Evolutionary conservation across 2,888 invertebrate genomes (phyloP).

Genomic region (Colostygia pectinataria): DNA sequence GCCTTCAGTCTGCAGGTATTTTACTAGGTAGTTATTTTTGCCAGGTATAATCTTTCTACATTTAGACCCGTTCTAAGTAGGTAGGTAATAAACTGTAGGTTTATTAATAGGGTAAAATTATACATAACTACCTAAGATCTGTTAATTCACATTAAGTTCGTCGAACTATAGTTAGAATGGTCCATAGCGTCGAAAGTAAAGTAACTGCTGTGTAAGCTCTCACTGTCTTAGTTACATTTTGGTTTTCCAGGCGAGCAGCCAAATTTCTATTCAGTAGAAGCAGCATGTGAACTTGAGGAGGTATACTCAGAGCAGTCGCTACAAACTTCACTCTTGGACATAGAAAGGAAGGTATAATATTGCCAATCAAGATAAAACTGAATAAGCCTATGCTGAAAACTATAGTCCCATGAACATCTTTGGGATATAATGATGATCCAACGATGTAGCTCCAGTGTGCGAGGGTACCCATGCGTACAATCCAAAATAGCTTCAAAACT

Average conservation of each 20-base stretch:
- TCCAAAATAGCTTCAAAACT: slow-evolving; percentile 46
- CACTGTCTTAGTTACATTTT: slow-evolving; percentile 44
- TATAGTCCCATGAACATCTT: slow-evolving; percentile 37
- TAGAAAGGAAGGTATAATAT: slow-evolving; percentile 47
- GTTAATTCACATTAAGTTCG: slow-evolving; percentile 8
- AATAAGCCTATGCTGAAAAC: slow-evolving; percentile 46
- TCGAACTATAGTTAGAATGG: slow-evolving; percentile 40
- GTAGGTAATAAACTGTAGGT: too few species aligned
- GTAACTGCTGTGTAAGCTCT: slow-evolving; percentile 47
- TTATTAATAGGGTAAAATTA: too few species aligned
- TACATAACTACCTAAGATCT: too few species aligned
- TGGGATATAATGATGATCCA: slow-evolving; percentile 48
- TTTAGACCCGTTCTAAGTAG: too few species aligned
- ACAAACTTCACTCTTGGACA: slow-evolving; percentile 49
- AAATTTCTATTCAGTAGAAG: slow-evolving; percentile 48
- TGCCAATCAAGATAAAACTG: slow-evolving; percentile 44
- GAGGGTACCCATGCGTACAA: slow-evolving; percentile 49
- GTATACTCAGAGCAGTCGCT: slow-evolving; percentile 52
- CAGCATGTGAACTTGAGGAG: slow-evolving; percentile 61
- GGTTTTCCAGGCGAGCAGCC: slow-evolving; percentile 39
- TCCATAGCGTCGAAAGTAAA: slow-evolving; percentile 53
- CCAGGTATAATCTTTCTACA: too few species aligned
- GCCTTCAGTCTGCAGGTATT: too few species aligned
- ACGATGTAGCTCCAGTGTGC: slow-evolving; percentile 63
- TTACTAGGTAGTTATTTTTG: too few species aligned